Percentiles rank a stretch among this genome's conserved stretches.
Evolutionary conservation across 2,113 vertebrate species (phyloP).

Genomic region (Haemorhous mexicanus): DNA sequence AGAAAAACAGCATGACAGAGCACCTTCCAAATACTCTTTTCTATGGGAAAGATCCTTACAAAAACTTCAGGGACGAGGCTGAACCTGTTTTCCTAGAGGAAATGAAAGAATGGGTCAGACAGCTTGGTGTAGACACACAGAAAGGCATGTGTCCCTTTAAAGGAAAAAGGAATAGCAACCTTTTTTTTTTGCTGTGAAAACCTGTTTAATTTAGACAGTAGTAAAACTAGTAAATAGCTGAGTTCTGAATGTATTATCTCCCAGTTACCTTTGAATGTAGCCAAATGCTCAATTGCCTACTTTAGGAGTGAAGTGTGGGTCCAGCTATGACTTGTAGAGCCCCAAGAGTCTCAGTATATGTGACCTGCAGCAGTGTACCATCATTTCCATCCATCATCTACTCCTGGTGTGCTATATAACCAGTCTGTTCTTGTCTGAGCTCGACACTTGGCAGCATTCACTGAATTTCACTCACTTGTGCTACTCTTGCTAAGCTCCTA

Average conservation of each 20-base stretch:
- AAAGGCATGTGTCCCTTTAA: neutral
- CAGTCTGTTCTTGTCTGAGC: neutral
- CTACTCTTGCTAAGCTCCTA: neutral
- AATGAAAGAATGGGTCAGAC: neutral
- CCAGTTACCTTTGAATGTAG: neutral
- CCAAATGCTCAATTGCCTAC: fast-evolving
- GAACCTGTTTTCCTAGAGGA: neutral
- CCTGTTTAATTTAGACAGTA: neutral
- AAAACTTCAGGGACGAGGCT: neutral
- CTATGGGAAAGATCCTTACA: neutral
- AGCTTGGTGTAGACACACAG: neutral
- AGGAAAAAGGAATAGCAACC: neutral
- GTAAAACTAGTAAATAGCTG: neutral
- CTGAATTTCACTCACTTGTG: neutral
- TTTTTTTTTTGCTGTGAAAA: neutral
- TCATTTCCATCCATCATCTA: neutral
- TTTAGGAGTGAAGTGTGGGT: neutral
- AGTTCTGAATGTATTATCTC: neutral
- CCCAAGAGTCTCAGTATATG: too few species aligned
- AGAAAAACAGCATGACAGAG: neutral
- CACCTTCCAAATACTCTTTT: neutral
- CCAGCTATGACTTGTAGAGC: neutral
- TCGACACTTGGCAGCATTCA: neutral
- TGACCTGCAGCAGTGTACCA: neutral
- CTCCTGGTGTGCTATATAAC: neutral